Evolutionary conservation across 2,888 invertebrate species (phyloP).

Genomic region (Cheilosia soror): DNA sequence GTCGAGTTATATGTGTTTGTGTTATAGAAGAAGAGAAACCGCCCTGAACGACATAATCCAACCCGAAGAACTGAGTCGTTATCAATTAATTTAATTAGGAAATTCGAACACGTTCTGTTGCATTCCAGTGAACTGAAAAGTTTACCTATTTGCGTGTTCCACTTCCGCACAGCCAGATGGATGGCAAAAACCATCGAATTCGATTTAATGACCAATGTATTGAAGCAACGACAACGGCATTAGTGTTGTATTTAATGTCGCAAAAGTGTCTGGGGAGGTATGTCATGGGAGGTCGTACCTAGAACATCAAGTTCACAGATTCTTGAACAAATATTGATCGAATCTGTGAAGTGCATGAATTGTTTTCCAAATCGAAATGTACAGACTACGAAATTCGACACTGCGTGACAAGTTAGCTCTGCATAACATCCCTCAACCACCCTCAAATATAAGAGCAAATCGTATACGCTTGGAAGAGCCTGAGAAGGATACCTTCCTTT

Average conservation of each 20-base stretch:
- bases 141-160: slow-evolving; percentile 34
- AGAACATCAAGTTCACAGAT: slow-evolving; percentile 38
- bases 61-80: slow-evolving; percentile 41
- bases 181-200: slow-evolving; percentile 28
- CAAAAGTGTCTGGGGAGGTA: slow-evolving; percentile 1
- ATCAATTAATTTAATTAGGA: slow-evolving; percentile 73
- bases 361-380: slow-evolving; percentile 56
- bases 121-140: slow-evolving; percentile 66
- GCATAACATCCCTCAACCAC: slow-evolving; percentile 5
- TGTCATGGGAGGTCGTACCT: not conserved
- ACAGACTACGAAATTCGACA: slow-evolving; percentile 40
- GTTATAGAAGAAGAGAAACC: not conserved
- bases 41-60: slow-evolving; percentile 1
- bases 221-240: slow-evolving; percentile 19
- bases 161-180: not conserved
- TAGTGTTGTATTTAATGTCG: slow-evolving; percentile 4
- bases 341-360: slow-evolving; percentile 61
- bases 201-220: slow-evolving; percentile 46
- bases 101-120: slow-evolving; percentile 62
- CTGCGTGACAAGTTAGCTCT: slow-evolving; percentile 55
- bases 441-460: slow-evolving; percentile 1
- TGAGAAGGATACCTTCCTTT: slow-evolving; percentile 14
- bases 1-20: slow-evolving; percentile 17
- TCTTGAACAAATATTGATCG: slow-evolving; percentile 63
- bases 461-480: slow-evolving; percentile 38